Base-by-base conservation (phyloP, 2,797 vertebrate species). In the Sardinella longiceps region DNA sequence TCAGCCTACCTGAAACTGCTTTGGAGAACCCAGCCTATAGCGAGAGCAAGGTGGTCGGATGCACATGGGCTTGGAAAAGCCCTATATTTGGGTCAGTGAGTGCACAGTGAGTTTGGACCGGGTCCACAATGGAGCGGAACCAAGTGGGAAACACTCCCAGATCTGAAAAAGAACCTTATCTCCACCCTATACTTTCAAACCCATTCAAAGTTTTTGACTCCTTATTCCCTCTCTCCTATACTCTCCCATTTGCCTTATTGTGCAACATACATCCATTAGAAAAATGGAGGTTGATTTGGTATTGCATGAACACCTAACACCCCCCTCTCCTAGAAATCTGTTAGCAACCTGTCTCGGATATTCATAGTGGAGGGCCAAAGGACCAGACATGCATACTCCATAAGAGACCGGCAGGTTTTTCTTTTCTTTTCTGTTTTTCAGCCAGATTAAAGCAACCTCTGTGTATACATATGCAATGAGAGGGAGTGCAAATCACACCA, bases 161-260 rank as follows among this genome's bases (percentile, higher is more conserved):
- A 87, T 60, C 83, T 25, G 84, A 85, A 85, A 87, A 83, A 86
- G 87, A 88, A 85, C 90, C 81, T 87, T 88, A 86, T 90, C 88
- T 85, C 86, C 89, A 90, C 85, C 88, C 88, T 60, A 60, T 48
- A 46, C 88, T 85, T 88, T 86, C 87, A 85, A 82, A 87, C 85
- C 77, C 85, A 77, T 89, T 90, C 88, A 87, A 88, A n/a, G n/a
- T n/a, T n/a, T n/a, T n/a, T n/a, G n/a, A n/a, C n/a, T n/a, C n/a
- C n/a, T n/a, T n/a, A n/a, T n/a, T n/a, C 92, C 89, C 90, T 92
- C 84, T 85, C 63, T 85, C 86, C 53, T 77, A n/a, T n/a, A n/a
- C n/a, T 87, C 53, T 82, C 12, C 45, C 46, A 93, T 94, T 93
- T 90, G 91, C 90, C 81, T 53, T 28, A 1, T 81, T 85, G 80